Base-by-base conservation (phyloP, 2,888 invertebrate species). In the Leptopilina myrica region DNA sequence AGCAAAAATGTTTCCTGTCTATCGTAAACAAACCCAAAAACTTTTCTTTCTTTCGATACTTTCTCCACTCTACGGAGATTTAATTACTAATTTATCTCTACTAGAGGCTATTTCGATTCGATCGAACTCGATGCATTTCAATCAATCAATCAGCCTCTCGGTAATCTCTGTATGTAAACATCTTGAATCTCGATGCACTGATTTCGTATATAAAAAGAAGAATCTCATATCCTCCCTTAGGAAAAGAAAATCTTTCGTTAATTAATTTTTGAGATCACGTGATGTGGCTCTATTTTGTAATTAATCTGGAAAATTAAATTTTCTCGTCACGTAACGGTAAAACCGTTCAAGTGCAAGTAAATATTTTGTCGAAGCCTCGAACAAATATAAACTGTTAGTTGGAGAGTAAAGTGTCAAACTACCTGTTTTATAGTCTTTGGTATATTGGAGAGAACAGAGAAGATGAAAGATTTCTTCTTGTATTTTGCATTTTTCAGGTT, bases 21-120 rank as follows among this genome's bases (percentile, higher is more conserved):
- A 49, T 78, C 65, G 81, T 79, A 81, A 84, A 83, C 82, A 83
- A 83, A 81, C 79, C 78, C 33, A 33, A 69, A 73, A 46, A 5
- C 9, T 62, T 20, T 20, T 7, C 15, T 62, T 62, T 62, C 62
- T 62, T 20, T 62, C 8, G 62, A 11, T 43, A 40, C 26, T 75
- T 75, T 56, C 26, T 26, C 59, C 11, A 26, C 56, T 56, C 15
- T 6, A 33, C 15, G 4, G 8, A 20, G 62, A 62, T 62, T 20
- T 20, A 7, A 49, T 49, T 49, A 49, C 12, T 0, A 49, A 49
- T 49, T 49, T 12, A 49, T 49, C 3, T 11, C 4, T 49, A 49
- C 11, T 49, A 12, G 49, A 49, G 11, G 4, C 12, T 1, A 9
- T 49, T 12, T 49, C 49, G 33, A 49, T 12, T 11, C 12, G 11